These are phyloP conservation scores for Arrhopalites spinosus DNA, from an alignment of 2,888 invertebrate genomes.

Conservation along the genomic window DNA sequence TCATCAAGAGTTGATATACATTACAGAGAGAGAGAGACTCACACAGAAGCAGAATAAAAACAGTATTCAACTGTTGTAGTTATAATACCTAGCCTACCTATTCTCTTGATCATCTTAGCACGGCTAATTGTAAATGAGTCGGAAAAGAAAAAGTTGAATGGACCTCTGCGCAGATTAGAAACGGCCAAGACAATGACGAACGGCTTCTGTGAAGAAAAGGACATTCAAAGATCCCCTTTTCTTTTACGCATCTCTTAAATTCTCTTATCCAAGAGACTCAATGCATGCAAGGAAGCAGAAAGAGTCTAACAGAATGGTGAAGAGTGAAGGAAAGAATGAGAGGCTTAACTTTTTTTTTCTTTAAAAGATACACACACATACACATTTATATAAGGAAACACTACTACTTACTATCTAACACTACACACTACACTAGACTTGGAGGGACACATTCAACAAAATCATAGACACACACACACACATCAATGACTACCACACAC, in stretches of 20 bases:
- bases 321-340: neutral
- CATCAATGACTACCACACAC: neutral
- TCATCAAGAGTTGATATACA: constrained; percentile 9
- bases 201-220: constrained; percentile 42
- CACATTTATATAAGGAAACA: neutral
- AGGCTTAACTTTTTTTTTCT: too few relatives aligned
- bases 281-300: constrained; percentile 12
- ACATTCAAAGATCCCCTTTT: constrained; percentile 36
- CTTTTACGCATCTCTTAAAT: constrained; percentile 38
- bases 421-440: too few relatives aligned
- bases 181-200: constrained; percentile 42
- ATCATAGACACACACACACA: neutral
- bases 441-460: neutral
- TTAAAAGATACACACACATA: neutral
- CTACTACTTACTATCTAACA: too few relatives aligned
- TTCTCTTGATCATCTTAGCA: constrained; percentile 45
- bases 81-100: constrained; percentile 12
- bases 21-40: neutral
- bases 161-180: constrained; percentile 43
- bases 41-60: neutral
- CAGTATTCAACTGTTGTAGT: constrained; percentile 5
- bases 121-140: constrained; percentile 55
- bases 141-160: constrained; percentile 47
- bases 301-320: neutral
- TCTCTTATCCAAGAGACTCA: constrained; percentile 22